phyloP scores from a whole-genome alignment of 2,113 vertebrate genomes.

The Steatornis caripensis region DNA sequence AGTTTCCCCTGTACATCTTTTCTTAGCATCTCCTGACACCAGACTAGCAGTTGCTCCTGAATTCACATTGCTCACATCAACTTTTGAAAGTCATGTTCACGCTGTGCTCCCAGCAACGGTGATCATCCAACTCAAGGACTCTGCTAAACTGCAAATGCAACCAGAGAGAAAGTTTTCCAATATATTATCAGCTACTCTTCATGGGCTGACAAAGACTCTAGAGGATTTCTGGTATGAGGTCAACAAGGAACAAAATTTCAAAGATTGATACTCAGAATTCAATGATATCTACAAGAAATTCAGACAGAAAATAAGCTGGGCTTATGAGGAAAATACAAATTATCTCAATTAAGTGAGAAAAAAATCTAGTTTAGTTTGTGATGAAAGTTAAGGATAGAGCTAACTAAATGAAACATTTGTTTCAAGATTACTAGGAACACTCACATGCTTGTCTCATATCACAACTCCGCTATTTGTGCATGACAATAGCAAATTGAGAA shows the following conservation, averaged over 20 bases:
- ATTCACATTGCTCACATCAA: not conserved
- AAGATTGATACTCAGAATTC: not conserved
- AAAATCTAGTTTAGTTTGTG: not conserved
- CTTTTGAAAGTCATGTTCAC: not conserved
- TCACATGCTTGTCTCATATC: not conserved
- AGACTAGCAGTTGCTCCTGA: not conserved
- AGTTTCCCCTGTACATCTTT: not conserved
- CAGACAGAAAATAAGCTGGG: not conserved
- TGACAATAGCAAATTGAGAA: not conserved
- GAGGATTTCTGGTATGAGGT: not conserved
- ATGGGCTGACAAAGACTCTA: not conserved
- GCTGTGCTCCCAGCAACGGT: not conserved
- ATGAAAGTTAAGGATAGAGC: not conserved
- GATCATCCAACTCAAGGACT: not conserved
- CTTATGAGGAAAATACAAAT: not conserved
- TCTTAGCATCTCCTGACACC: not conserved
- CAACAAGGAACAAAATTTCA: not conserved
- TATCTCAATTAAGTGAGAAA: not conserved
- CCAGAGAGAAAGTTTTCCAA: not conserved
- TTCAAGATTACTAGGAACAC: not conserved
- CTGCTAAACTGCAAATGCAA: not conserved
- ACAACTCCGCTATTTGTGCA: not conserved
- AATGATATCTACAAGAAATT: not conserved
- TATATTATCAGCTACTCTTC: not conserved
- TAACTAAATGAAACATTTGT: not conserved